phyloP scores from a whole-genome alignment of 1,140 invertebrate species.

The Zophobas morio region DNA sequence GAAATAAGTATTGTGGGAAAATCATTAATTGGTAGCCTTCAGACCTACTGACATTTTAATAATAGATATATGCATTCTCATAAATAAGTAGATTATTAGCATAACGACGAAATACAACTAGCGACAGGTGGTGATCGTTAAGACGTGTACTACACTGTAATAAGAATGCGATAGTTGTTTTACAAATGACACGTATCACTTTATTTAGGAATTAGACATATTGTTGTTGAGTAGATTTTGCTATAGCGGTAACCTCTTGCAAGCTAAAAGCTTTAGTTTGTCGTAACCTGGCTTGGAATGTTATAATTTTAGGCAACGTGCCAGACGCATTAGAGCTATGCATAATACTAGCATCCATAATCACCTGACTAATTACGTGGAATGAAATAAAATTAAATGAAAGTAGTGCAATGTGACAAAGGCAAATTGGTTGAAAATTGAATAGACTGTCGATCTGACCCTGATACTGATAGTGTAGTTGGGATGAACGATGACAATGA shows the following conservation, averaged over 20 bases:
- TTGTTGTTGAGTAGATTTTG: neutral
- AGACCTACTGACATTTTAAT: too few species aligned
- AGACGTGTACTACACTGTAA: too few species aligned
- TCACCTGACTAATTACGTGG: slow-evolving; percentile 26
- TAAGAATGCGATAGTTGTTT: neutral
- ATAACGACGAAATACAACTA: too few species aligned
- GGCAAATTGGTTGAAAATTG: slow-evolving; percentile 23
- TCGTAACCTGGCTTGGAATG: slow-evolving; percentile 36
- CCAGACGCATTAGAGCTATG: slow-evolving; percentile 31
- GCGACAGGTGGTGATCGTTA: too few species aligned
- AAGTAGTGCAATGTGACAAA: slow-evolving; percentile 15
- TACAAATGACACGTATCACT: neutral
- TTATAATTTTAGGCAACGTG: slow-evolving; percentile 40
- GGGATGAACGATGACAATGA: slow-evolving; percentile 40
- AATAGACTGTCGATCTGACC: slow-evolving; percentile 13
- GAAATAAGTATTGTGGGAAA: too few species aligned
- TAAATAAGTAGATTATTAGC: too few species aligned
- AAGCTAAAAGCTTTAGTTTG: slow-evolving; percentile 40
- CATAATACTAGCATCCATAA: slow-evolving; percentile 31
- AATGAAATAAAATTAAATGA: slow-evolving; percentile 36
- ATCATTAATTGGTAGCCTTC: too few species aligned
- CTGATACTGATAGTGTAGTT: slow-evolving; percentile 8
- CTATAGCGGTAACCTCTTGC: slow-evolving; percentile 1
- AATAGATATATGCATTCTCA: too few species aligned
- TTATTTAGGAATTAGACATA: slow-evolving; percentile 16